Percentiles rank a stretch among this genome's conserved stretches.
Conservation (phyloP, 35 echinoderm and acorn worm genomes). For the Anneissia japonica region DNA sequence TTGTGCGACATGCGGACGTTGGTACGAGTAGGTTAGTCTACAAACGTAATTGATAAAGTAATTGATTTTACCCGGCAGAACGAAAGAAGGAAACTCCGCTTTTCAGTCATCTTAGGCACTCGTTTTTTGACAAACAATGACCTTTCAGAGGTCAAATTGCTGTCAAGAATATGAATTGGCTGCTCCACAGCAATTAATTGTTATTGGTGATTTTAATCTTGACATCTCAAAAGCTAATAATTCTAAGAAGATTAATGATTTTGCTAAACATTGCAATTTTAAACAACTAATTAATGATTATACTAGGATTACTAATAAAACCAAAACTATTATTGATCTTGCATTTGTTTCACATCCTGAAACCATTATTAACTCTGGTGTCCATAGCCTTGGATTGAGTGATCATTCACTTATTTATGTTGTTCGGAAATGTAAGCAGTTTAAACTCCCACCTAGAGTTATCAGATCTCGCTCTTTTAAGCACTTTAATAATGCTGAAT, state of each 20-base stretch:
- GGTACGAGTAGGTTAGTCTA: too few relatives aligned
- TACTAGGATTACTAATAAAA: neutral
- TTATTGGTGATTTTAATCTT: slow-evolving; percentile 1
- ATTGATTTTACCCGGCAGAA: too few relatives aligned
- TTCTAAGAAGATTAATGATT: slow-evolving; percentile 3
- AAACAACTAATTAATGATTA: neutral
- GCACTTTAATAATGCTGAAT: neutral
- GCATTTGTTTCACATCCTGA: slow-evolving; percentile 16
- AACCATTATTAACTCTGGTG: neutral
- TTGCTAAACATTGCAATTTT: slow-evolving; percentile 12
- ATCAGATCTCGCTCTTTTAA: slow-evolving; percentile 6
- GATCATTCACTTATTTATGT: slow-evolving; percentile 13
- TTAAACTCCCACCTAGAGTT: neutral
- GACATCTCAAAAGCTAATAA: neutral
- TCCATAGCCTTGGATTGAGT: neutral
- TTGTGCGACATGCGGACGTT: too few relatives aligned
- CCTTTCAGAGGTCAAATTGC: too few relatives aligned
- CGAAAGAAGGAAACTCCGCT: too few relatives aligned
- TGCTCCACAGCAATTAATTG: too few relatives aligned
- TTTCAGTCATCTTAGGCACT: too few relatives aligned
- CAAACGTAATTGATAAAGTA: too few relatives aligned
- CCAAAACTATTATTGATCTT: neutral
- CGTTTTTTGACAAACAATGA: too few relatives aligned
- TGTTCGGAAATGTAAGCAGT: slow-evolving; percentile 2
- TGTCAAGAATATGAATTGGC: too few relatives aligned